phyloP scores from a whole-genome alignment of 2,888 invertebrate genomes.

The Xylocampa areola region DNA sequence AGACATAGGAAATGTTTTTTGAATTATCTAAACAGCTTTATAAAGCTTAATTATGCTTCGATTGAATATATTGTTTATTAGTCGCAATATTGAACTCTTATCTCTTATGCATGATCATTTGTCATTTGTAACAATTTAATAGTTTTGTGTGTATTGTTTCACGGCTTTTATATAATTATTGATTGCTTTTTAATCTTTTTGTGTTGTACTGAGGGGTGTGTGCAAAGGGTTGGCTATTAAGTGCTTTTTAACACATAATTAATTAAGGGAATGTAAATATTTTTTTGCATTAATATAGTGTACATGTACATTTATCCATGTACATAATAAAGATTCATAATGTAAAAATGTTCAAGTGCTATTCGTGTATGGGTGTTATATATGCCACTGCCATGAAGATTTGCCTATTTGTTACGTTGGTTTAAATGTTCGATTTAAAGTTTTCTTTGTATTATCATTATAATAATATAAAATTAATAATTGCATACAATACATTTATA shows the following conservation, averaged over 20 bases:
- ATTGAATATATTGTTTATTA: conserved; percentile 59
- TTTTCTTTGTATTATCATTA: conserved; percentile 52
- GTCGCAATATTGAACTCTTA: conserved; percentile 57
- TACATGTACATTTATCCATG: conserved; percentile 78
- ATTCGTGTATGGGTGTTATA: conserved; percentile 84
- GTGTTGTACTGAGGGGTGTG: conserved; percentile 61
- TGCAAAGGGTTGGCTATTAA: conserved; percentile 77
- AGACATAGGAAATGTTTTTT: conserved; percentile 64
- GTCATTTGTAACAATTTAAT: conserved; percentile 57
- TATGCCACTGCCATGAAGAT: conserved; percentile 82
- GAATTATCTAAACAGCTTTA: conserved; percentile 61
- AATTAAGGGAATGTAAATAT: conserved; percentile 85
- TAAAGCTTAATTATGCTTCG: conserved; percentile 59
- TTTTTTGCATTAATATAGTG: conserved; percentile 84
- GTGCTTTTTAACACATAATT: conserved; percentile 83
- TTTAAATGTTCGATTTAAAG: conserved; percentile 46
- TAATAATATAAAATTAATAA: conserved; percentile 48
- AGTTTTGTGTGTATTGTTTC: conserved; percentile 56
- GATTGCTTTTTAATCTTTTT: conserved; percentile 62
- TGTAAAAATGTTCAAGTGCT: conserved; percentile 83
- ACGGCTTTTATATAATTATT: conserved; percentile 59
- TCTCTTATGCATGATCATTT: conserved; percentile 61
- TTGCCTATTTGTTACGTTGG: conserved; percentile 51
- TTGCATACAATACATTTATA: conserved; percentile 61
- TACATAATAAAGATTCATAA: conserved; percentile 79